Conservation (phyloP, 2,113 vertebrate species). For the Sus scrofa region T2T-Sscrofa CM000826.6:89785501-89786000, state of each 20-base stretch:
- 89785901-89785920: neutral
- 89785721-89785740: neutral
- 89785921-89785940: neutral
- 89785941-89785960: neutral
- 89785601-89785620: neutral
- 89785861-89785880: neutral
- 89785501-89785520: neutral
- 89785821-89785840: neutral
- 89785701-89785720: neutral
- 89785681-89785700: neutral
- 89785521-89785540: neutral
- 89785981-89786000: neutral
- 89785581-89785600: neutral
- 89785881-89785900: neutral
- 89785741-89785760: neutral
- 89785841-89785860: conserved; percentile 3
- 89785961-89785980: neutral
- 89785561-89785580: neutral
- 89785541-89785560: neutral
- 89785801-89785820: neutral
- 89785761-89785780: neutral
- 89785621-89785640: neutral
- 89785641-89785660: neutral
- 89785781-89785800: neutral
- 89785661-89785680: neutral